Conservation (phyloP, 1,140 invertebrate genomes). For the Tribolium castaneum region DNA sequence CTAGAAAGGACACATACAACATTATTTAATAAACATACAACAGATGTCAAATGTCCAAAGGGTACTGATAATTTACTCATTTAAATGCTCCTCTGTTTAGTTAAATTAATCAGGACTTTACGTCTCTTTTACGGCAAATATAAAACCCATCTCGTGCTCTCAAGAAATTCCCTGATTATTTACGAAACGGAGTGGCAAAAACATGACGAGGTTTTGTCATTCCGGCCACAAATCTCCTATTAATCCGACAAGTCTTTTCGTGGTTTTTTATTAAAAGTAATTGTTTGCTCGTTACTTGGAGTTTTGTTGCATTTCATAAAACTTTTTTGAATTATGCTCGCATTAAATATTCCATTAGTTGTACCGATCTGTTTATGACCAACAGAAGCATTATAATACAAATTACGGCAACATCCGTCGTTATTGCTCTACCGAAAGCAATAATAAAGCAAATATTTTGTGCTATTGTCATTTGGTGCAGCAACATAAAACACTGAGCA, state of each 20-base stretch:
- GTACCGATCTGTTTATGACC: constrained; percentile 10
- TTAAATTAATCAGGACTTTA: background rate
- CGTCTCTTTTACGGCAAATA: background rate
- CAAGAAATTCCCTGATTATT: background rate
- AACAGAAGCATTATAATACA: constrained; percentile 24
- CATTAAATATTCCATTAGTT: constrained; percentile 31
- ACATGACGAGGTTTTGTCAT: no score
- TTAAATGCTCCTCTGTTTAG: background rate
- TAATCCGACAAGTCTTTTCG: no score
- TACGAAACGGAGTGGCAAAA: no score
- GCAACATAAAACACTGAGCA: constrained; percentile 7
- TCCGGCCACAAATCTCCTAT: no score
- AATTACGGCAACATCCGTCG: constrained; percentile 30
- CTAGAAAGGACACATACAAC: constrained; percentile 3
- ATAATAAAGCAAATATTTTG: constrained; percentile 32
- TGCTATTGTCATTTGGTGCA: constrained; percentile 19
- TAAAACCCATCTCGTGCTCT: background rate
- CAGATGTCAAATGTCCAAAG: constrained; percentile 8
- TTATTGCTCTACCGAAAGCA: constrained; percentile 19
- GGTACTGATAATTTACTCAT: constrained; percentile 1
- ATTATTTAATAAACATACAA: constrained; percentile 28
- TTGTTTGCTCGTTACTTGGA: no score
- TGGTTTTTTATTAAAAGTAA: no score
- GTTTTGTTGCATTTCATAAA: background rate
- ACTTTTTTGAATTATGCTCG: background rate